Base-by-base conservation (phyloP, 2,888 invertebrate species). In the Tigriopus californicus region DNA sequence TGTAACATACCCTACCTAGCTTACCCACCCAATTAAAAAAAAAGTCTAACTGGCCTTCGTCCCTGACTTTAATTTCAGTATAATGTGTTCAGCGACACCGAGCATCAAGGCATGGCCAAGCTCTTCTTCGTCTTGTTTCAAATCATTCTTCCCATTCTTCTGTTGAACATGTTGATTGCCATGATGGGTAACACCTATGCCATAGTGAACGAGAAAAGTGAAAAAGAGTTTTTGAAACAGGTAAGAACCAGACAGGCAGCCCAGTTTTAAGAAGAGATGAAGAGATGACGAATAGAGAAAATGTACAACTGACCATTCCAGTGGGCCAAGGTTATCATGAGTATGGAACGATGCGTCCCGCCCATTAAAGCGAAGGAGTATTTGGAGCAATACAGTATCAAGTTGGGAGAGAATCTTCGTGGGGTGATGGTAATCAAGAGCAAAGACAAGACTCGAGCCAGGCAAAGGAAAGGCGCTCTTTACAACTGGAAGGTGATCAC, bases 161-260 rank as follows among this genome's bases (percentile, higher is more conserved):
- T 97, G 67, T 78, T 97, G 13, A 97, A 97, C 80, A 97, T 85
- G 83, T 79, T 98, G 72, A 98, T 98, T 64, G 98, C 98, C 63
- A 98, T 97, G 97, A 98, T 98, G 97, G 97, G 97, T 41, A 97
- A 97, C 73, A 98, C 98, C 0, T 98, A 98, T 70, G 90, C 92
- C 0, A 88, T 89, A 66, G 92, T 98, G 61, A 98, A 95, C 65
- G 89, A 91, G 70, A 91, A 94, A 70, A 95, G 95, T 41, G 97
- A 97, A 72, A 97, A 97, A 72, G 97, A 98, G 70, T 98, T 91
- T 88, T 85, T 94, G 70, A 91, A 92, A 70, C 91, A 91, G 78
- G 86, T 82, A 67, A 61, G 62, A 62, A 18, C 40, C n/a, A n/a
- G n/a, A n/a, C n/a, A n/a, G n/a, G n/a, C n/a, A n/a, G n/a, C n/a